Evolutionary conservation across 2,113 vertebrate species (phyloP), one percentile per base, ranked within the genome.

Genomic region (Delphinus delphis): DNA sequence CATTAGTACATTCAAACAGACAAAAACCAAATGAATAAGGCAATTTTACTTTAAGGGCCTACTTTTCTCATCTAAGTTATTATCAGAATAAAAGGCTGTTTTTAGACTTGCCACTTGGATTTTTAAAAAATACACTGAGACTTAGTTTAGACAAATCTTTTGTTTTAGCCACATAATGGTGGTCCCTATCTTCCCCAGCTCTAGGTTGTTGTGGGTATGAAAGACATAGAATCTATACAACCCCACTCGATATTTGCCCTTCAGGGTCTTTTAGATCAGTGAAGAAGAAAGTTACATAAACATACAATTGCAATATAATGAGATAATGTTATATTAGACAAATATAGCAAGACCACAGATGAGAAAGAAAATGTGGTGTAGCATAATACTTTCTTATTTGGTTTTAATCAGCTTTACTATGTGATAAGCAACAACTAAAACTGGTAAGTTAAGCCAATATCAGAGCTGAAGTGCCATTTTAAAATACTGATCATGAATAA

Each of bases 401-500:
- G 2, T 77, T 88, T 82, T 55, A 74, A 77, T 88, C 38, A 50
- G 3, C 4, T 44, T 81, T 82, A 73, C 17, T 31, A 70, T 38
- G 58, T 26, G 25, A 85, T 85, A 83, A 80, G 1, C 1, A 88
- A 63, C 41, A 81, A 55, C 47, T 25, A 53, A 85, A 93, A 76
- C 20, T n/a, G 15, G 8, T 13, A 87, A 55, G 12, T 55, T 77
- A 90, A 55, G 44, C 13, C 26, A 81, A 1, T 82, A 88, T 47
- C 20, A 63, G 10, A 74, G 10, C 28, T 31, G 6, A 90, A 86
- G 36, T 77, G 11, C 36, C n/a, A 77, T 97, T 83, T 95, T 84
- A 12, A 95, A 73, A 80, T n/a, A 36, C 31, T 88, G 17, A 92
- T 71, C 17, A 89, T 76, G 31, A 95, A 76, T 87, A 96, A 93